These are phyloP conservation scores for Macrotis lagotis DNA, from an alignment of 2,113 vertebrate genomes.

Conservation along the genomic window DNA sequence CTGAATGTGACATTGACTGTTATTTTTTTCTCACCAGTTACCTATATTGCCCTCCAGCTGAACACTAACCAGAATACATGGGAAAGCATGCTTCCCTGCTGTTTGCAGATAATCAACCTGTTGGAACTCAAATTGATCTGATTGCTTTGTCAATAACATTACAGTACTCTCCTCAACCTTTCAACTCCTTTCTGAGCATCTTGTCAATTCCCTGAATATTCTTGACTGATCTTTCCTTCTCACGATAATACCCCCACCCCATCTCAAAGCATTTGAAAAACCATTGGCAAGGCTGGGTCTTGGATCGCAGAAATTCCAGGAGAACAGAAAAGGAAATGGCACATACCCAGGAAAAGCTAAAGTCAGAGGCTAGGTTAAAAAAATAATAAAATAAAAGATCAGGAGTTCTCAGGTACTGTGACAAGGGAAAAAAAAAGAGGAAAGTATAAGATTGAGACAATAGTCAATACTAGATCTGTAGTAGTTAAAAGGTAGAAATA, in stretches of 20 bases:
- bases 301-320: neutral
- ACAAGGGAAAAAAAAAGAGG: neutral
- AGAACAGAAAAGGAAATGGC: neutral
- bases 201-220: neutral
- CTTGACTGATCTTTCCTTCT: conserved; percentile 35
- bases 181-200: neutral
- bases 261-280: neutral
- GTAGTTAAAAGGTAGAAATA: neutral
- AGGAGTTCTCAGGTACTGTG: neutral
- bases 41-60: neutral
- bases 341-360: neutral
- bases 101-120: conserved; percentile 15
- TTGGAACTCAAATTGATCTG: conserved; percentile 48
- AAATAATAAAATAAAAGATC: neutral
- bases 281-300: neutral
- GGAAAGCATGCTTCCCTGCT: neutral
- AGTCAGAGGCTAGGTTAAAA: neutral
- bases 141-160: neutral
- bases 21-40: neutral
- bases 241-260: neutral
- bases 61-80: neutral
- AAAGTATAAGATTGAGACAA: neutral
- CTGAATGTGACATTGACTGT: neutral
- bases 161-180: conserved; percentile 3
- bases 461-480: neutral